Evolutionary conservation across 2,113 vertebrate species (phyloP).

Genomic region (Asarcornis scutulata): DNA sequence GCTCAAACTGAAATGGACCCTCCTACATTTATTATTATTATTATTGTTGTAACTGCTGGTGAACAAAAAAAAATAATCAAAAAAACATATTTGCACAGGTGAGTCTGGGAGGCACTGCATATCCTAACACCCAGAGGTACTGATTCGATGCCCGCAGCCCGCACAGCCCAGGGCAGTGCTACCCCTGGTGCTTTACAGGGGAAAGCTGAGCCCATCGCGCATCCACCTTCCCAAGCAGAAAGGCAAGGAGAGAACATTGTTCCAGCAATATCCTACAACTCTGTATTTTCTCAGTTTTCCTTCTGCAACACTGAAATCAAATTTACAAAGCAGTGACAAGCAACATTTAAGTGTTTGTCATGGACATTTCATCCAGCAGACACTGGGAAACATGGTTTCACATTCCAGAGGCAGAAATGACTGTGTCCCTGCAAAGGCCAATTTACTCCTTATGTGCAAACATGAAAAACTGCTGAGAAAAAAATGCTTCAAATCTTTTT

Average conservation of each 20-base stretch:
- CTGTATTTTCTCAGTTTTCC: neutral
- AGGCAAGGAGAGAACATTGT: neutral
- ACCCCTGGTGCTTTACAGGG: neutral
- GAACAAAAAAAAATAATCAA: neutral
- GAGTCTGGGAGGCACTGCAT: neutral
- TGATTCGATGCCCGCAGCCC: neutral
- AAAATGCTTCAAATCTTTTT: neutral
- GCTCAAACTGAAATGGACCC: neutral
- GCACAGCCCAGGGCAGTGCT: accelerated
- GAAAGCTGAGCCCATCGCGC: neutral
- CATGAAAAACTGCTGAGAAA: neutral
- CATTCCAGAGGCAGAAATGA: neutral
- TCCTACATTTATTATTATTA: neutral
- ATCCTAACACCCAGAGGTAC: neutral
- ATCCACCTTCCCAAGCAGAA: accelerated
- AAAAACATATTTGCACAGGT: neutral
- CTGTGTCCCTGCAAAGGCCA: neutral
- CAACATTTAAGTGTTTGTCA: neutral
- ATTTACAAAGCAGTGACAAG: neutral
- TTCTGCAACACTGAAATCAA: neutral
- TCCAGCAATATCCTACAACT: neutral
- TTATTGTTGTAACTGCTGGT: neutral
- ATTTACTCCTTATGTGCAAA: neutral
- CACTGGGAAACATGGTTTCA: neutral
- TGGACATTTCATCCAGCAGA: neutral